Percentiles rank a stretch among this genome's conserved stretches.
Evolutionary conservation across 2,888 invertebrate genomes (phyloP).

Genomic region (Tridacna gigas): DNA sequence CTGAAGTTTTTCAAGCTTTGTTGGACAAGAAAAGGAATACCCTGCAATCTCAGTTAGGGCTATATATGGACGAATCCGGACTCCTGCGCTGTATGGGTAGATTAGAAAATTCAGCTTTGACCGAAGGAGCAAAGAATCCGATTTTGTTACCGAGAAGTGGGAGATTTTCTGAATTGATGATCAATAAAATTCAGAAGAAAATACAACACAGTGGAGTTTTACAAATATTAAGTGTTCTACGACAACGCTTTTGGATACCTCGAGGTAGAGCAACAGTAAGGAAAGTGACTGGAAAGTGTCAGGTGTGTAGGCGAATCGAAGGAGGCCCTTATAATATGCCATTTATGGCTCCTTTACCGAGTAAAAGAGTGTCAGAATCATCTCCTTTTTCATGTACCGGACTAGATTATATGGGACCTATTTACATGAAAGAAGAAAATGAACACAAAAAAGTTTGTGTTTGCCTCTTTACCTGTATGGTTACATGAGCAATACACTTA

Average conservation of each 20-base stretch:
- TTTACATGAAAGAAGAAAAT: background rate
- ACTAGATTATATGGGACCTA: slow-evolving; percentile 1
- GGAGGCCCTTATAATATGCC: background rate
- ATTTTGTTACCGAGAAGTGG: slow-evolving; percentile 20
- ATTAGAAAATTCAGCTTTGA: slow-evolving; percentile 23
- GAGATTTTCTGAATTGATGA: slow-evolving; percentile 11
- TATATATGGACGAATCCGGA: slow-evolving; percentile 19
- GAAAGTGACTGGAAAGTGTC: background rate
- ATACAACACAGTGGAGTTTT: background rate
- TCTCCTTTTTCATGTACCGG: slow-evolving; percentile 4
- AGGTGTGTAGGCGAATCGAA: background rate
- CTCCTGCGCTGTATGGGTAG: slow-evolving; percentile 31
- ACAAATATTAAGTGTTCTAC: background rate
- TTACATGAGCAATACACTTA: too few relatives aligned
- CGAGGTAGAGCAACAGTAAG: background rate
- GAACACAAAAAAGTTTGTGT: too few relatives aligned
- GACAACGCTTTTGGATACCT: background rate
- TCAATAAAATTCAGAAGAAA: slow-evolving; percentile 21
- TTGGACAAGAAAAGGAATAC: background rate
- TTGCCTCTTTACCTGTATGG: too few relatives aligned
- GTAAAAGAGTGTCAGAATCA: background rate
- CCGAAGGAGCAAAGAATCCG: slow-evolving; percentile 26
- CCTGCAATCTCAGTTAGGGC: slow-evolving; percentile 17
- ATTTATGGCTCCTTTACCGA: background rate
- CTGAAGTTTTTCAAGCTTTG: too few relatives aligned